Evolutionary conservation across 2,888 invertebrate genomes (phyloP).

Genomic region (Dioctria linearis): DNA sequence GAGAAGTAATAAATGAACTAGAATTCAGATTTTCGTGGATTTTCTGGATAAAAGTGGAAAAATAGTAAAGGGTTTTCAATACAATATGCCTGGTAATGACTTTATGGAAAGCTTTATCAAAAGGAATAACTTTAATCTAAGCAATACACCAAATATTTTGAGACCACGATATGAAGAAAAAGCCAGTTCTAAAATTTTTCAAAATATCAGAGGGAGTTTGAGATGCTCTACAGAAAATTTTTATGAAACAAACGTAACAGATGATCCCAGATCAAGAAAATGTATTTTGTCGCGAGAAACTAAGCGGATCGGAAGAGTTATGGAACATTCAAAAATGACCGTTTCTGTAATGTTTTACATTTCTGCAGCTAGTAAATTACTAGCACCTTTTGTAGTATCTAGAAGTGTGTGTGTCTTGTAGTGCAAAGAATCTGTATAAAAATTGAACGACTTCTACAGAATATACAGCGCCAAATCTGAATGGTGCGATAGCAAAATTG

Average conservation of each 20-base stretch:
- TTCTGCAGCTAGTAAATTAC: background rate
- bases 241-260: slow-evolving; percentile 15
- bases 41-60: background rate
- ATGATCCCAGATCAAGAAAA: slow-evolving; percentile 8
- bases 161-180: background rate
- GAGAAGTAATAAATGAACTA: too few relatives aligned
- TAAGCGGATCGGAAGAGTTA: background rate
- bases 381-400: too few relatives aligned
- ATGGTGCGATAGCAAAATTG: background rate
- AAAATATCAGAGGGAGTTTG: background rate
- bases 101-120: background rate
- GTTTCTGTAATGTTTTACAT: slow-evolving; percentile 5
- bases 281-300: background rate
- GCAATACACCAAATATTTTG: background rate
- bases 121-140: background rate
- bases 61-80: background rate
- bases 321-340: slow-evolving; percentile 2
- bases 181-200: background rate
- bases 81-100: background rate
- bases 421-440: too few relatives aligned
- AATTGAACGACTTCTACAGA: background rate
- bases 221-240: background rate
- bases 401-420: too few relatives aligned
- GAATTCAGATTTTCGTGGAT: too few relatives aligned
- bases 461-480: slow-evolving; percentile 2